Percentiles rank a stretch among this genome's conserved stretches.
Evolutionary conservation across 2,797 vertebrate genomes (phyloP).

Genomic region (Pangasius djambal): DNA sequence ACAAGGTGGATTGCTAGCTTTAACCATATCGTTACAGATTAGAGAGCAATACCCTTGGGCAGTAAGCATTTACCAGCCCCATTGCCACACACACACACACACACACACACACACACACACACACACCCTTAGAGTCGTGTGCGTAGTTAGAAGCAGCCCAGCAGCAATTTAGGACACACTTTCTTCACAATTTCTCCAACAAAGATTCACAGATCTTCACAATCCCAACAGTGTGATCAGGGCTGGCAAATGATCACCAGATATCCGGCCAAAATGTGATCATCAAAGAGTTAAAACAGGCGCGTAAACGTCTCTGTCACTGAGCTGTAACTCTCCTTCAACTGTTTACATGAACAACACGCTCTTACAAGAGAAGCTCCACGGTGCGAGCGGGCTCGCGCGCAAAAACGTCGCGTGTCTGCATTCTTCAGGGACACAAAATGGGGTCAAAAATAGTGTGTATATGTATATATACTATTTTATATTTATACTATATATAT

Average conservation of each 20-base stretch:
- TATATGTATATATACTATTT: background rate
- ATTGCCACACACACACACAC: background rate
- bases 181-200: background rate
- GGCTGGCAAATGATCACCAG: background rate
- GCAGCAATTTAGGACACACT: background rate
- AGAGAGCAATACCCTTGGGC: background rate
- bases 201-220: too few relatives aligned
- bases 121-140: too few relatives aligned
- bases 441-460: background rate
- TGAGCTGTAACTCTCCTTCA: slow-evolving; percentile 64
- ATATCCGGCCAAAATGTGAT: background rate
- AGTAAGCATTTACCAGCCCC: background rate
- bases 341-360: slow-evolving; percentile 21
- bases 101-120: too few relatives aligned
- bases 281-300: slow-evolving; percentile 77
- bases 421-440: background rate
- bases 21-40: background rate
- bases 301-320: slow-evolving; percentile 74
- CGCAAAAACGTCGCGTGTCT: background rate
- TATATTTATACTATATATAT: background rate
- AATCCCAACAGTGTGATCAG: background rate
- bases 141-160: background rate
- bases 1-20: background rate
- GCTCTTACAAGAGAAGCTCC: background rate
- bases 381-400: background rate